These are phyloP conservation scores for Callionymus lyra DNA, from an alignment of 2,113 vertebrate species.

Conservation along the genomic window DNA sequence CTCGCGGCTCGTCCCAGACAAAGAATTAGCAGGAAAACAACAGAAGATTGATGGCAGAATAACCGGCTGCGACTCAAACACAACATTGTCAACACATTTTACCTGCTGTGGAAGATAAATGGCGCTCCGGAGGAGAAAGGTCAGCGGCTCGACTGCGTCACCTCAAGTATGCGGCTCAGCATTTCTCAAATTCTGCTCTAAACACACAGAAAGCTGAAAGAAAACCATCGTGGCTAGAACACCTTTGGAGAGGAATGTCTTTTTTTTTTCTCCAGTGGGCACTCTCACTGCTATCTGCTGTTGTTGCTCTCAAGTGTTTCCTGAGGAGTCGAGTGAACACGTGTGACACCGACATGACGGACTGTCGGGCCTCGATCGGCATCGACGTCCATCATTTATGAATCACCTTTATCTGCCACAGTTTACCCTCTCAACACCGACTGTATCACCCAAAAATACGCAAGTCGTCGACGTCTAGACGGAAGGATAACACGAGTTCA, in stretches of 20 bases:
- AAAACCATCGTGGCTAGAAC: no score
- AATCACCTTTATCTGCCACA: background rate
- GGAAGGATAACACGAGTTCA: slow-evolving; percentile 19
- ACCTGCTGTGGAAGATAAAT: slow-evolving; percentile 55
- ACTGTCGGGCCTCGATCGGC: no score
- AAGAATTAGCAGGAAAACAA: slow-evolving; percentile 27
- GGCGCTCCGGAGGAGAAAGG: slow-evolving; percentile 54
- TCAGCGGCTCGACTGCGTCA: slow-evolving; percentile 43
- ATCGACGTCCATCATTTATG: no score
- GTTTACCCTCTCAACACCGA: background rate
- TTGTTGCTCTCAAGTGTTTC: no score
- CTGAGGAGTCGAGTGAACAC: no score
- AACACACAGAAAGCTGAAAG: slow-evolving; percentile 7
- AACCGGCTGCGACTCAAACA: slow-evolving; percentile 30
- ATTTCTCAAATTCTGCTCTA: slow-evolving; percentile 12
- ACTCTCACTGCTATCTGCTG: no score
- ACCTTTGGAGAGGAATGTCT: no score
- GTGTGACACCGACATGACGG: no score
- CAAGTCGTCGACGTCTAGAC: slow-evolving; percentile 10
- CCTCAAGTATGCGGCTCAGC: slow-evolving; percentile 34
- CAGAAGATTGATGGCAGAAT: slow-evolving; percentile 39
- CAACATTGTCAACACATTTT: slow-evolving; percentile 38
- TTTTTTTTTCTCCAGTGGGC: no score
- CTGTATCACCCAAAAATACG: background rate
- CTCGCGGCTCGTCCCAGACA: slow-evolving; percentile 15